These are phyloP conservation scores for Netelia virgata DNA, from an alignment of 2,888 invertebrate genomes.

Conservation along the genomic window DNA sequence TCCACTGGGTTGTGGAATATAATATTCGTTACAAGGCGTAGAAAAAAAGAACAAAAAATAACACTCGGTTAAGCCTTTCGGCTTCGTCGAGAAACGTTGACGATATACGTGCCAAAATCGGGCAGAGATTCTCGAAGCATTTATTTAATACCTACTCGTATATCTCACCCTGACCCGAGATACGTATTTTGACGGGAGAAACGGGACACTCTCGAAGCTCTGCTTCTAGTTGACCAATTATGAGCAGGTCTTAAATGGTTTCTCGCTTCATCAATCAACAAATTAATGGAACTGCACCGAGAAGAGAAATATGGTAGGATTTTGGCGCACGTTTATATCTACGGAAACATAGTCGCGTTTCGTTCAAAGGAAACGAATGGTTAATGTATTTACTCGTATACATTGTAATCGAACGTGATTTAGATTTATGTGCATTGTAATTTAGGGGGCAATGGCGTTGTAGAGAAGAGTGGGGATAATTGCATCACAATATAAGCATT, in stretches of 20 bases:
- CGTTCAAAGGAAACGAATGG: background rate
- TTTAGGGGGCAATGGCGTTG: too few species aligned
- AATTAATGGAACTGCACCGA: background rate
- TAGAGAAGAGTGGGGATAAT: too few species aligned
- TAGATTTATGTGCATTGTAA: too few species aligned
- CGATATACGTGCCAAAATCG: conserved; percentile 1
- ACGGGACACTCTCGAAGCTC: background rate
- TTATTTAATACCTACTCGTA: background rate
- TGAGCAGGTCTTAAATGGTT: background rate
- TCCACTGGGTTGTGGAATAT: background rate
- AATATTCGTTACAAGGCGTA: background rate
- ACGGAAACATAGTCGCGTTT: background rate
- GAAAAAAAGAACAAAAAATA: too few species aligned
- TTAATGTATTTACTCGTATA: background rate
- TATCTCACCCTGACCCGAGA: background rate
- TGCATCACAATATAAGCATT: too few species aligned
- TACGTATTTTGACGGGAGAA: background rate
- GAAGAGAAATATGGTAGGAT: background rate
- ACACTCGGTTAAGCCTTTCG: too few species aligned
- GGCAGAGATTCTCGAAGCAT: background rate
- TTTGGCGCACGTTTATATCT: background rate
- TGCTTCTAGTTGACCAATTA: background rate
- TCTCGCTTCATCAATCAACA: background rate
- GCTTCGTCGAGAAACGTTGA: background rate
- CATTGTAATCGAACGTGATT: background rate